Evolutionary conservation across 1,140 invertebrate genomes (phyloP).

Genomic region (Lepidurus apus): DNA sequence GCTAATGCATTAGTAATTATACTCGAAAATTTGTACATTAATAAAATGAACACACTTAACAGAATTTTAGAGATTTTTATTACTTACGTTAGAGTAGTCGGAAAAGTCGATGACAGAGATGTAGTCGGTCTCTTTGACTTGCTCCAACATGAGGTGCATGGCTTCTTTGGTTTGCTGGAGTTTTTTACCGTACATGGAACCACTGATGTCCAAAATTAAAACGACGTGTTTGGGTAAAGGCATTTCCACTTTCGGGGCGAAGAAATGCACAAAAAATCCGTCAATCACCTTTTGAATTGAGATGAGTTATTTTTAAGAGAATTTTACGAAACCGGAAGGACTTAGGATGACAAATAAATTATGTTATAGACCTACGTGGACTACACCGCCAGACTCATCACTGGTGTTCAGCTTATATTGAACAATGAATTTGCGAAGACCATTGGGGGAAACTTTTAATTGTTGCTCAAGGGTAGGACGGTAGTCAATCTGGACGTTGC

Average conservation of each 20-base stretch:
- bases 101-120: constrained; percentile 62
- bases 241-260: constrained; percentile 55
- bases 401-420: constrained; percentile 55
- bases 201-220: constrained; percentile 64
- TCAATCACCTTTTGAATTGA: constrained; percentile 54
- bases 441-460: constrained; percentile 46
- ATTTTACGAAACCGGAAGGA: neutral
- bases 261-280: constrained; percentile 73
- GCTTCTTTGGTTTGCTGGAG: constrained; percentile 59
- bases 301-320: neutral
- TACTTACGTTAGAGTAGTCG: constrained; percentile 49
- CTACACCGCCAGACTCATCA: constrained; percentile 49
- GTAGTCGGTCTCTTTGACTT: constrained; percentile 56
- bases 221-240: constrained; percentile 61
- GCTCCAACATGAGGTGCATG: constrained; percentile 58
- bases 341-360: neutral
- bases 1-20: no score
- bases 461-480: constrained; percentile 50
- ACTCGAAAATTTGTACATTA: no score
- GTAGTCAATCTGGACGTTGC: constrained; percentile 42
- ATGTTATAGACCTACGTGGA: constrained; percentile 49
- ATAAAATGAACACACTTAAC: no score
- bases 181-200: constrained; percentile 63
- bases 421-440: constrained; percentile 56
- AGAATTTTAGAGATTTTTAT: constrained; percentile 43